Evolutionary conservation across 1,140 invertebrate species (phyloP).

Genomic region (Oryctes rhinoceros): DNA sequence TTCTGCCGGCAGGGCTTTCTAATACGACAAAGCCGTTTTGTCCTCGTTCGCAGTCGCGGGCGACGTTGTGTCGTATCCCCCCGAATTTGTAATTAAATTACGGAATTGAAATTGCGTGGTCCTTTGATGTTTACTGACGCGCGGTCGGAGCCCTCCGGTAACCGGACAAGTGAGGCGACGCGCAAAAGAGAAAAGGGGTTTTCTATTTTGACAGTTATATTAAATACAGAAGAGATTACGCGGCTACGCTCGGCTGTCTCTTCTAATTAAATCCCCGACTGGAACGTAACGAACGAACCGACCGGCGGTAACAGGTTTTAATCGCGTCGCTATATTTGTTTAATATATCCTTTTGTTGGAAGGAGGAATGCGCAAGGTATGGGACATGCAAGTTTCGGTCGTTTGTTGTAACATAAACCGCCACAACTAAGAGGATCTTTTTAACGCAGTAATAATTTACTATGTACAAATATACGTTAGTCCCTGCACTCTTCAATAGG

Average conservation of each 20-base stretch:
- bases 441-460: no score
- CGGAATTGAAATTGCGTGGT: conserved; percentile 29
- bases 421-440: no score
- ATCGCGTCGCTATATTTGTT: background rate
- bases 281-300: background rate
- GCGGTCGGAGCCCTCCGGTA: background rate
- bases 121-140: conserved; percentile 26
- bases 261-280: conserved; percentile 13
- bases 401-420: no score
- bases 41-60: background rate
- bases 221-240: conserved; percentile 16
- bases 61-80: background rate
- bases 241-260: background rate
- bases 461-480: no score
- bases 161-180: background rate
- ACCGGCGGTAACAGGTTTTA: background rate
- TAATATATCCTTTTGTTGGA: background rate
- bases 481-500: no score
- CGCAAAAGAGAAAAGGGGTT: background rate
- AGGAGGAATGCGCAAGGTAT: no score
- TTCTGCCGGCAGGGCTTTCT: no score
- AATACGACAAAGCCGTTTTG: background rate
- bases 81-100: conserved; percentile 36
- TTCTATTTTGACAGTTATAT: conserved; percentile 34
- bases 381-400: no score